Evolutionary conservation across 2,113 vertebrate species (phyloP).

Genomic region (Murina feae): DNA sequence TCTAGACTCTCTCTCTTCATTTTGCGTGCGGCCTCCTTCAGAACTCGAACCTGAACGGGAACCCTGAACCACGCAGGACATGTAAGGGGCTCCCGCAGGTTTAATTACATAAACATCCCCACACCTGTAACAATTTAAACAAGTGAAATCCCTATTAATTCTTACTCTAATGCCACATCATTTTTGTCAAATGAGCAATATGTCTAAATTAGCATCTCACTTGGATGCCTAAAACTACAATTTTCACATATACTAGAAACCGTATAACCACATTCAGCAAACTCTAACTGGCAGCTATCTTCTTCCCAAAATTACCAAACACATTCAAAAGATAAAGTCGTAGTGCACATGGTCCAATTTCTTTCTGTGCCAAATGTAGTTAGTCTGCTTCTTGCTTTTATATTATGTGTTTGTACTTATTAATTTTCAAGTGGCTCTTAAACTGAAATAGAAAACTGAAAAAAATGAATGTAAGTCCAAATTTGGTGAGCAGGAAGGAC

Average conservation of each 20-base stretch:
- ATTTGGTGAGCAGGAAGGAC: neutral
- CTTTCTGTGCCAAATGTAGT: constrained; percentile 23
- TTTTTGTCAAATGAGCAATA: constrained; percentile 44
- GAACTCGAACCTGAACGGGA: too few relatives aligned
- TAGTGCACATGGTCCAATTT: constrained; percentile 12
- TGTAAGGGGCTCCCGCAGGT: too few relatives aligned
- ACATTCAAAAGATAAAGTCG: constrained; percentile 11
- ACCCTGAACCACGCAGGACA: too few relatives aligned
- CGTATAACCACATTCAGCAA: constrained; percentile 30
- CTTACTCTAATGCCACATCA: constrained; percentile 11
- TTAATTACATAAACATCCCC: neutral
- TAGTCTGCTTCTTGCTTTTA: constrained; percentile 40
- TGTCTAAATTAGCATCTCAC: constrained; percentile 5
- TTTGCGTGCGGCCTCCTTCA: too few relatives aligned
- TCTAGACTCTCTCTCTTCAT: too few relatives aligned
- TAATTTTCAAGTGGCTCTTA: constrained; percentile 40
- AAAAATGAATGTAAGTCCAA: constrained; percentile 37
- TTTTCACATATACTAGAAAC: constrained; percentile 38
- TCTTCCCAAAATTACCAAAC: constrained; percentile 46
- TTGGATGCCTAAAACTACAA: constrained; percentile 27
- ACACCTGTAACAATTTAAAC: neutral
- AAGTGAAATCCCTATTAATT: constrained; percentile 29
- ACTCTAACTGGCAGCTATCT: constrained; percentile 37
- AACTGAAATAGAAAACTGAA: constrained; percentile 56
- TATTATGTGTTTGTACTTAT: neutral